Percentiles rank a stretch among this genome's conserved stretches.
phyloP scores from a whole-genome alignment of 2,113 vertebrate species.

The Elephantulus edwardii region DNA sequence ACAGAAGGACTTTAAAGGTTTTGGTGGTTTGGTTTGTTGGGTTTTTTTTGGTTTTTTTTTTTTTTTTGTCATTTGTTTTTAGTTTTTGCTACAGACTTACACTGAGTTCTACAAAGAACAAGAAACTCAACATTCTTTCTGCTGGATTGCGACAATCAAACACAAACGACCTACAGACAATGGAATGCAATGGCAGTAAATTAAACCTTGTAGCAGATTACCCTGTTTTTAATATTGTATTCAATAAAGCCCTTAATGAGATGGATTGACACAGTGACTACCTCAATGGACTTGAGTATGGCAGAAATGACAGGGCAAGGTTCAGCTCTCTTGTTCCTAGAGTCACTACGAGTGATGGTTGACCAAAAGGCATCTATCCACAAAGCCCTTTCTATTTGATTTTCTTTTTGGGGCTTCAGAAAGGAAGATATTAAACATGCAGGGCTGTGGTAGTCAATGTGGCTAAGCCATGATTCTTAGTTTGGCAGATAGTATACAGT shows the following conservation, averaged over 20 bases:
- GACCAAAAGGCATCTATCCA: too few species aligned
- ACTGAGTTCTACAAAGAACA: background rate
- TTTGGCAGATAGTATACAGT: too few species aligned
- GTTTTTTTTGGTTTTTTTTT: background rate
- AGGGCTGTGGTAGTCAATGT: too few species aligned
- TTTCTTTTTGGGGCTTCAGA: slow-evolving; percentile 11
- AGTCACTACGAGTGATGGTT: too few species aligned
- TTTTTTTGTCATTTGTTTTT: too few species aligned
- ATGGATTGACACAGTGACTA: too few species aligned
- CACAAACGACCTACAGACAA: background rate
- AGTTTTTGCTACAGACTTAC: slow-evolving; percentile 5
- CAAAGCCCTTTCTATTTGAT: background rate
- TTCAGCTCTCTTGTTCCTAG: too few species aligned
- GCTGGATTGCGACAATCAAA: slow-evolving; percentile 2
- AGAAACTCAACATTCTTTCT: background rate
- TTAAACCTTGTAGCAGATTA: slow-evolving; percentile 31
- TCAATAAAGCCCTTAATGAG: background rate
- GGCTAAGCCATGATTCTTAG: too few species aligned
- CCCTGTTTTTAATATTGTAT: background rate
- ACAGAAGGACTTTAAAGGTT: background rate
- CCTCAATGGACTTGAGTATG: too few species aligned
- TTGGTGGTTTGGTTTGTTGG: too few species aligned
- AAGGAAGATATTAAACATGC: background rate
- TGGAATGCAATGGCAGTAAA: background rate
- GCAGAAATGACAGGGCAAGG: too few species aligned